These are phyloP conservation scores for Listronotus oregonensis DNA, from an alignment of 1,140 invertebrate genomes.

Conservation along the genomic window DNA sequence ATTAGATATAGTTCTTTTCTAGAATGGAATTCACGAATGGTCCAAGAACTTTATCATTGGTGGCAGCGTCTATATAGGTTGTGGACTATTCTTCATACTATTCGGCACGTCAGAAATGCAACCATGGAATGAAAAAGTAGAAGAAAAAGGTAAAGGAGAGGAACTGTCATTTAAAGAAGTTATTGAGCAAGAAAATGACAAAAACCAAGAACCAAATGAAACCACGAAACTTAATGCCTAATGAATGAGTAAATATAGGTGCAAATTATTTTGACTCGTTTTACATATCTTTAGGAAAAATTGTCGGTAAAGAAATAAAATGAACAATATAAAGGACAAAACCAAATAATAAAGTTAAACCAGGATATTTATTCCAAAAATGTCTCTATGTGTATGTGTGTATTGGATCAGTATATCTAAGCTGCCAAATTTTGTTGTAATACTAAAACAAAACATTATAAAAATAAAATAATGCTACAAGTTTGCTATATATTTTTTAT, in stretches of 20 bases:
- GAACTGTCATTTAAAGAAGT: constrained; percentile 23
- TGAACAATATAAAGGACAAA: too few species aligned
- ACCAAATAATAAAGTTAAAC: too few species aligned
- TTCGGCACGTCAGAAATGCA: constrained; percentile 59
- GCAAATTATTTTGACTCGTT: too few species aligned
- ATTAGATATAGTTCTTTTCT: constrained; percentile 18
- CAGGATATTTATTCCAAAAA: too few species aligned
- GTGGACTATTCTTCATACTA: constrained; percentile 61
- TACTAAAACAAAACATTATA: too few species aligned
- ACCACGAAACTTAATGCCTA: constrained; percentile 24
- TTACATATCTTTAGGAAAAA: too few species aligned
- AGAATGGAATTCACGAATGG: constrained; percentile 66
- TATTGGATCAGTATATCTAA: too few species aligned
- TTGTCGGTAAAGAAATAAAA: too few species aligned
- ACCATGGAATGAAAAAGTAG: constrained; percentile 53
- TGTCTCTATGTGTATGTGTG: too few species aligned
- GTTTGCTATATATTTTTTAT: too few species aligned
- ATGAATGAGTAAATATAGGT: not conserved
- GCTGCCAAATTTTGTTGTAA: too few species aligned
- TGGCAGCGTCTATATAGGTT: constrained; percentile 59
- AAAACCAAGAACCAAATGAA: constrained; percentile 16
- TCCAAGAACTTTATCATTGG: constrained; percentile 65
- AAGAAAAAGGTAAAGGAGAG: constrained; percentile 8
- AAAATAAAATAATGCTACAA: too few species aligned
- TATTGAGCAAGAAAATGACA: constrained; percentile 12